Base-by-base conservation (phyloP, 2,797 vertebrate species). In the Pipistrellus kuhlii region DNA sequence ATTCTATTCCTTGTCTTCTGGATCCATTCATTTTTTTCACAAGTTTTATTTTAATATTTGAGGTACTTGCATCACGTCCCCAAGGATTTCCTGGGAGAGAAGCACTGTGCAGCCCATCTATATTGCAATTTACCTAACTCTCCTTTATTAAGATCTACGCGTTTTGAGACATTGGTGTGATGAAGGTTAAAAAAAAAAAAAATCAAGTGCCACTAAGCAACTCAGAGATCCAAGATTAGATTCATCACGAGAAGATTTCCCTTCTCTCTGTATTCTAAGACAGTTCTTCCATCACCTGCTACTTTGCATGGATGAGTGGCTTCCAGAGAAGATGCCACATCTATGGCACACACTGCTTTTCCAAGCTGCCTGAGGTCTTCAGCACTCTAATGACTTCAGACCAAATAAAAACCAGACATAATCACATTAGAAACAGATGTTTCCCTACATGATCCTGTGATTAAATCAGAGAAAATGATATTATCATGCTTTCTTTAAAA, bases 391-490 rank as follows among this genome's bases (percentile, higher is more conserved):
- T 85, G 44, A 46, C 14, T 92, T 96, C 83, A 90, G 30, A 88
- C 41, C 69, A 88, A 96, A 85, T 71, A 68, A 77, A 72, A 94
- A 86, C 35, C 30, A 64, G 5, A 62, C 7, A n/a, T 87, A 92
- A 96, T 32, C 38, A 84, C 55, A 88, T 95, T 55, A 90, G 82
- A 93, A 95, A 95, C 59, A 91, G 83, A 89, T 94, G 78, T 72
- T 92, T 85, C 92, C 46, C 88, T 94, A 12, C 73, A 93, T 81
- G 46, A 93, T 20, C 11, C 9, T 78, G 84, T 93, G 46, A 90
- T 96, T 95, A 95, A 85, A 91, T 90, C 81, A 88, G 11, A 93
- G 57, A 32, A 91, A 95, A 94, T 81, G 6, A 3, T 59, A 94
- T 88, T 91, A 95, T 44, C 44, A 0, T 81, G 17, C 9, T 81